Evolutionary conservation across 1,140 invertebrate genomes (phyloP).

Genomic region (Euglossa dilemma): DNA sequence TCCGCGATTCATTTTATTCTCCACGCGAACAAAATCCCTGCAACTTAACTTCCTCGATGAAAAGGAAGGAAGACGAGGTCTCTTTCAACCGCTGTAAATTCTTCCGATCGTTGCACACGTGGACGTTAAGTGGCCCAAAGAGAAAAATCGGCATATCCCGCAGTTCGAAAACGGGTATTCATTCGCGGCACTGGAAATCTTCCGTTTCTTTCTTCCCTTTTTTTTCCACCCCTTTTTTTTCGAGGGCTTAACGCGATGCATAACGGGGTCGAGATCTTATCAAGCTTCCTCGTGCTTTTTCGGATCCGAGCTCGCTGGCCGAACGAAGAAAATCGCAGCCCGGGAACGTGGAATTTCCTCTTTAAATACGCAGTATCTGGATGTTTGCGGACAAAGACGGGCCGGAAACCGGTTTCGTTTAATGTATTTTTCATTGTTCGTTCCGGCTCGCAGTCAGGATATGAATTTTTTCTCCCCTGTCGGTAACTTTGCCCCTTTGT

Average conservation of each 20-base stretch:
- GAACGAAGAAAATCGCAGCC: neutral
- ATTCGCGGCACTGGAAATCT: neutral
- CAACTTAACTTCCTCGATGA: neutral
- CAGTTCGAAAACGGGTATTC: too few relatives aligned
- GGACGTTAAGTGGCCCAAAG: neutral
- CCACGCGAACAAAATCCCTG: neutral
- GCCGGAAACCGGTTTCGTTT: conserved; percentile 2
- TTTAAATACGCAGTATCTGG: neutral
- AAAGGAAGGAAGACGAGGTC: neutral
- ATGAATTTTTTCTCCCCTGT: neutral
- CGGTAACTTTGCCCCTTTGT: neutral
- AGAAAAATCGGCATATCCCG: too few relatives aligned
- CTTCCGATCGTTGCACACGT: neutral
- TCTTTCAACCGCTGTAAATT: neutral
- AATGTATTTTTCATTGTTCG: conserved; percentile 36
- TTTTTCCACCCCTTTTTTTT: neutral
- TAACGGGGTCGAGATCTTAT: conserved; percentile 32
- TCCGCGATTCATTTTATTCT: neutral
- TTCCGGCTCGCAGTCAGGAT: neutral
- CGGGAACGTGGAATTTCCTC: neutral
- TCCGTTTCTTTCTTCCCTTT: neutral
- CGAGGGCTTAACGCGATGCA: neutral
- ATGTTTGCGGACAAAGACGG: conserved; percentile 3
- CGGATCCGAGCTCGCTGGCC: neutral
- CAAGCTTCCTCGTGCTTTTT: conserved; percentile 5